Conservation (phyloP, 2,113 vertebrate species). For the Tachycineta bicolor region DNA sequence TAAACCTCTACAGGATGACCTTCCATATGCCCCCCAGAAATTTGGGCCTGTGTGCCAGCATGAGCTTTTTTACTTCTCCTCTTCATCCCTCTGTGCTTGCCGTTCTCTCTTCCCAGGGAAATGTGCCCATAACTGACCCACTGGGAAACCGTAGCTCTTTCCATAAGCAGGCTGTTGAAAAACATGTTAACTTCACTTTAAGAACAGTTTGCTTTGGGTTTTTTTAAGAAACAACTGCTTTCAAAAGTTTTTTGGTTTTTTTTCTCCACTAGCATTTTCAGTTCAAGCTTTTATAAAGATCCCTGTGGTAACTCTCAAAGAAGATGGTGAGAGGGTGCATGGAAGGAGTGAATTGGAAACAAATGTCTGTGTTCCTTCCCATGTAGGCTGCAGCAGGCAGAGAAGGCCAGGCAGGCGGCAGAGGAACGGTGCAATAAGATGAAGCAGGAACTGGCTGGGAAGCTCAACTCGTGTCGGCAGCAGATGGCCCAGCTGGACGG, state of each 20-base stretch:
- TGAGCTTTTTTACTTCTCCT: neutral
- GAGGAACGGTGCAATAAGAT: conserved; percentile 84
- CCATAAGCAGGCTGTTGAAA: neutral
- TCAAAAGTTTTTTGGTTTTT: neutral
- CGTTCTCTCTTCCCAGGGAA: neutral
- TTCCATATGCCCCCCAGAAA: neutral
- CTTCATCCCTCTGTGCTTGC: accelerated
- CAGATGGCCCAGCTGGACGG: conserved; percentile 86
- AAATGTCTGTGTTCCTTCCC: neutral
- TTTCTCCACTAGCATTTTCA: neutral
- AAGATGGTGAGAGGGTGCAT: neutral
- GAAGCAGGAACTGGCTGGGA: conserved; percentile 82
- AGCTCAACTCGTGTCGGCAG: conserved; percentile 77
- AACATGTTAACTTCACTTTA: neutral
- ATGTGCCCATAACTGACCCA: neutral
- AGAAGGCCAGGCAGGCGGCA: conserved; percentile 75
- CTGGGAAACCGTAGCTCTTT: neutral
- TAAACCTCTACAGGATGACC: neutral
- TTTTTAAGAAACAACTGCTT: neutral
- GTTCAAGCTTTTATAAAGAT: neutral
- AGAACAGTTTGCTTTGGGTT: neutral
- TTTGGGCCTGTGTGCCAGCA: neutral
- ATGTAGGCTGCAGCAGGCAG: conserved; percentile 83
- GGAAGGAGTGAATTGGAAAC: neutral
- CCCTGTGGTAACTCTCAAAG: neutral